A percentile compares a stretch with the other conserved stretches of the same genome.
Conservation (phyloP, 30 jellyfish, hydroid and myxozoan species). For the Clytia hemisphaerica region DNA sequence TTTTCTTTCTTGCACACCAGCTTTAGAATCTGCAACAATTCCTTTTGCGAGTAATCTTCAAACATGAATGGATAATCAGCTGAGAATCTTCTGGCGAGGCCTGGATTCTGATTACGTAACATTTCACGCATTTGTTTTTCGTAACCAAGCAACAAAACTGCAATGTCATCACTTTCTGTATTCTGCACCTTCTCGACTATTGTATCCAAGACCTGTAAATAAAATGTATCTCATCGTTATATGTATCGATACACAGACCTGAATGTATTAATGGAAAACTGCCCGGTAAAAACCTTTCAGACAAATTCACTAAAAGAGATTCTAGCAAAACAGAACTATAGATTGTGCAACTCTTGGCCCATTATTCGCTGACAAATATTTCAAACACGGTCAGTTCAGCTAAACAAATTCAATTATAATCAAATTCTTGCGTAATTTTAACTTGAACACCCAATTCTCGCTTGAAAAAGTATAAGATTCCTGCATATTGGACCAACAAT, state of each 20-base stretch:
- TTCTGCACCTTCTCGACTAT: conserved; percentile 23
- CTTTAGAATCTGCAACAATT: background rate
- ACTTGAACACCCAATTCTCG: no score
- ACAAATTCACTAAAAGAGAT: background rate
- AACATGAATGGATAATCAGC: conserved; percentile 10
- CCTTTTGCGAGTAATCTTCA: conserved; percentile 6
- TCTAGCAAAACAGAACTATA: no score
- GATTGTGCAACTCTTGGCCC: no score
- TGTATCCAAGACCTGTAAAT: conserved; percentile 6
- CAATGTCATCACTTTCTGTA: conserved; percentile 30
- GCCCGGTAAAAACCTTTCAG: background rate
- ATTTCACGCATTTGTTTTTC: conserved; percentile 26
- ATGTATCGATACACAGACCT: background rate
- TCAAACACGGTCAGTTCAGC: no score
- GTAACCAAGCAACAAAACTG: conserved; percentile 30
- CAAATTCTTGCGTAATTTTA: no score
- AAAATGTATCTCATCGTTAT: background rate
- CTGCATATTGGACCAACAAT: no score
- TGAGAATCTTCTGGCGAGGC: conserved; percentile 14
- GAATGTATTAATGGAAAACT: background rate
- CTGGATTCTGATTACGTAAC: conserved; percentile 27
- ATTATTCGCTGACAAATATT: no score
- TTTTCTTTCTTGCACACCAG: conserved; percentile 10
- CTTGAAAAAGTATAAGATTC: no score
- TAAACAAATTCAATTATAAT: no score